Evolutionary conservation across 2,113 vertebrate genomes (phyloP).

Genomic region (Scomber colias): DNA sequence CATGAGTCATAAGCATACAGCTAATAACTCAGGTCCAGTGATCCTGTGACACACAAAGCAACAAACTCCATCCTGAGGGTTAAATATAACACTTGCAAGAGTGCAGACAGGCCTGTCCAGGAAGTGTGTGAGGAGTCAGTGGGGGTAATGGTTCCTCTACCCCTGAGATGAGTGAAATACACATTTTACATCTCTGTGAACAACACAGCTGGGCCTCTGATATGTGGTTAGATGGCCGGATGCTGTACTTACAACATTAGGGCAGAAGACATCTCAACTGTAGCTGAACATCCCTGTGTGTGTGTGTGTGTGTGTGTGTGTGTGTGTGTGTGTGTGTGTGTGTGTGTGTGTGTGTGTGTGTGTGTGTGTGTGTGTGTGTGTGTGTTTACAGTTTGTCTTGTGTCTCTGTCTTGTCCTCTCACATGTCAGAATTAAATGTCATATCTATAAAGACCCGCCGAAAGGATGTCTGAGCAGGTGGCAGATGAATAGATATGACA

Average conservation of each 20-base stretch:
- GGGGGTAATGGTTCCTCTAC: slow-evolving; percentile 25
- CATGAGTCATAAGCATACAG: slow-evolving; percentile 55
- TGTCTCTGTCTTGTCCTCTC: neutral
- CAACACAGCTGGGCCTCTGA: slow-evolving; percentile 43
- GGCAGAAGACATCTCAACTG: neutral
- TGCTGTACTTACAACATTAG: neutral
- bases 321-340: slow-evolving; percentile 5
- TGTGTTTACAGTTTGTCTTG: neutral
- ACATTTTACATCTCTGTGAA: slow-evolving; percentile 28
- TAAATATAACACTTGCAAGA: slow-evolving; percentile 64
- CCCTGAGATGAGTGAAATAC: slow-evolving; percentile 13
- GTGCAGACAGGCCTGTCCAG: slow-evolving; percentile 58
- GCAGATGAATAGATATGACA: slow-evolving; percentile 24
- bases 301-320: neutral
- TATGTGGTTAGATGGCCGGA: slow-evolving; percentile 16
- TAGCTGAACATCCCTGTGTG: neutral
- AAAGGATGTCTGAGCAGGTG: slow-evolving; percentile 44
- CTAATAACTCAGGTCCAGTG: slow-evolving; percentile 34
- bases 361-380: slow-evolving; percentile 4
- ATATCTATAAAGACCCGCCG: slow-evolving; percentile 33
- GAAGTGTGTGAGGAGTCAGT: slow-evolving; percentile 66
- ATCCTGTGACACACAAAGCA: slow-evolving; percentile 59
- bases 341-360: slow-evolving; percentile 4
- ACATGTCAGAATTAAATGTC: slow-evolving; percentile 1
- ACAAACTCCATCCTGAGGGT: slow-evolving; percentile 58